phyloP scores from a whole-genome alignment of 2,888 invertebrate genomes.

The Galerucella nymphaeae region DNA sequence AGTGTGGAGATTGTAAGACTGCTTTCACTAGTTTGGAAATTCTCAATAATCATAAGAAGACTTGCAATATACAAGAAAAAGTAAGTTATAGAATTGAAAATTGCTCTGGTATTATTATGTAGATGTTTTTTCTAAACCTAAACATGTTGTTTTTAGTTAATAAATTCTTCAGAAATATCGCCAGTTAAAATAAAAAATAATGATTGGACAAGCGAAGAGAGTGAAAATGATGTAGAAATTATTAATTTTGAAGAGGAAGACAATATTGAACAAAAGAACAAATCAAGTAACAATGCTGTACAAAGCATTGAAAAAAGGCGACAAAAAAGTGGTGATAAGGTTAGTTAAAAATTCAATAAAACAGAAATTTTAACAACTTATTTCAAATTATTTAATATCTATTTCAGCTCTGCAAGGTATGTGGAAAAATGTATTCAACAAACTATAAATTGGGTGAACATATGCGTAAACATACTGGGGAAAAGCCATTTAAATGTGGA shows the following conservation, averaged over 20 bases:
- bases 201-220: slow-evolving; percentile 48
- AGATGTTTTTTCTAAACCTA: too few species aligned
- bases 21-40: slow-evolving; percentile 66
- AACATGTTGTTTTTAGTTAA: slow-evolving; percentile 28
- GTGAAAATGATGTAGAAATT: slow-evolving; percentile 48
- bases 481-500: slow-evolving; percentile 70
- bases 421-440: slow-evolving; percentile 70
- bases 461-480: slow-evolving; percentile 72
- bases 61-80: slow-evolving; percentile 32
- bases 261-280: slow-evolving; percentile 40
- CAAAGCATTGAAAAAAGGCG: slow-evolving; percentile 41
- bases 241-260: slow-evolving; percentile 47
- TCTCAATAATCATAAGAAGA: slow-evolving; percentile 60
- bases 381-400: neutral
- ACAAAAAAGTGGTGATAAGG: slow-evolving; percentile 64
- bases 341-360: slow-evolving; percentile 51
- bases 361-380: neutral
- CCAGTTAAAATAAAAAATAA: slow-evolving; percentile 41
- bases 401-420: slow-evolving; percentile 61
- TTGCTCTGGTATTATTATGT: too few species aligned
- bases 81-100: too few species aligned
- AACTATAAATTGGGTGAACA: slow-evolving; percentile 72
- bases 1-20: slow-evolving; percentile 63
- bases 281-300: slow-evolving; percentile 34
- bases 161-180: slow-evolving; percentile 43